A percentile compares a stretch with the other conserved stretches of the same genome.
These are phyloP conservation scores for Timandra comae DNA, from an alignment of 2,888 invertebrate species.

Conservation along the genomic window DNA sequence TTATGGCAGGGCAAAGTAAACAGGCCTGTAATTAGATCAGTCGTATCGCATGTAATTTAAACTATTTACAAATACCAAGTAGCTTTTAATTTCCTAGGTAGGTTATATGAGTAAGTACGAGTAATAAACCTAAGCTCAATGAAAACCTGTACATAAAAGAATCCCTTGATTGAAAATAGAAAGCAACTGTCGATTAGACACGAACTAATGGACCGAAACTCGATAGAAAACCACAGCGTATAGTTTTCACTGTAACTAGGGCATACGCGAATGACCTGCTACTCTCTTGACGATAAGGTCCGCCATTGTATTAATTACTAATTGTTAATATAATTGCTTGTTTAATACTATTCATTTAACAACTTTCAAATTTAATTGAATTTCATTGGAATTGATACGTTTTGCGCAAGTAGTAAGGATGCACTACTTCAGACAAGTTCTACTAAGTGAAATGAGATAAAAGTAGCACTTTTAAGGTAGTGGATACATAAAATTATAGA, in stretches of 20 bases:
- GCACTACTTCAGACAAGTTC: no score
- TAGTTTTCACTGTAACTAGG: slow-evolving; percentile 68
- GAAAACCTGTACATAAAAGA: slow-evolving; percentile 7
- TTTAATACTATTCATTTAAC: not conserved
- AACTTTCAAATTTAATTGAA: no score
- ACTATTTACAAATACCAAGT: slow-evolving; percentile 4
- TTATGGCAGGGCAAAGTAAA: no score
- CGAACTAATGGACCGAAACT: slow-evolving; percentile 59
- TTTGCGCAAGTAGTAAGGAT: no score
- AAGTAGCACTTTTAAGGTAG: no score
- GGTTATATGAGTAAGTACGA: no score
- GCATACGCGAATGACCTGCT: slow-evolving; percentile 53
- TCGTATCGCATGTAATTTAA: no score
- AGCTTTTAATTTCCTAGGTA: no score
- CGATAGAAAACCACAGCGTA: slow-evolving; percentile 63
- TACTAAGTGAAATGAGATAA: no score
- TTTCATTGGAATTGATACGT: no score
- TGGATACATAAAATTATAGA: no score
- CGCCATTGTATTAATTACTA: slow-evolving; percentile 30
- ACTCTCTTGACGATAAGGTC: slow-evolving; percentile 47
- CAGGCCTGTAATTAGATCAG: no score
- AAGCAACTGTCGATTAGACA: slow-evolving; percentile 47
- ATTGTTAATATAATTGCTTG: slow-evolving; percentile 2
- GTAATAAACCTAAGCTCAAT: not conserved
- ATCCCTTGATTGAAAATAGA: slow-evolving; percentile 46